These are phyloP conservation scores for Neuroscelio doddi DNA, from an alignment of 2,888 invertebrate genomes.

Conservation along the genomic window DNA sequence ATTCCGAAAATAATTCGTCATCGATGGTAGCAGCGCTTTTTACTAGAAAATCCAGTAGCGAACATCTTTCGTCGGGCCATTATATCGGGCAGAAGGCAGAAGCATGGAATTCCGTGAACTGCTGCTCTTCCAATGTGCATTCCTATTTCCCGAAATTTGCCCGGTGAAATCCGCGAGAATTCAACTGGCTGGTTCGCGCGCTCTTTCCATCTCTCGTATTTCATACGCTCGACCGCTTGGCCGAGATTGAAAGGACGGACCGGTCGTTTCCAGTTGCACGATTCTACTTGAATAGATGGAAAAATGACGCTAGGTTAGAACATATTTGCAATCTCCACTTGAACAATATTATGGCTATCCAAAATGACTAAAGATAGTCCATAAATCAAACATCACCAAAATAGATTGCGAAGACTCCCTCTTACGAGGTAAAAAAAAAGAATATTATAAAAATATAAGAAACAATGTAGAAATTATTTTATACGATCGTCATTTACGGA, in stretches of 20 bases:
- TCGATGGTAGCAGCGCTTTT: no score
- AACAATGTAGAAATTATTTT: no score
- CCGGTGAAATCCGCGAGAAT: slow-evolving; percentile 20
- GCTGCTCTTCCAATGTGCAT: slow-evolving; percentile 23
- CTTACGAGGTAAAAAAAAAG: no score
- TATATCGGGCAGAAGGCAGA: slow-evolving; percentile 25
- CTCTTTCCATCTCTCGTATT: slow-evolving; percentile 32
- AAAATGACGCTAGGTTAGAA: slow-evolving; percentile 12
- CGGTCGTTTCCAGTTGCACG: slow-evolving; percentile 43
- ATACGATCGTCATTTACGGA: no score
- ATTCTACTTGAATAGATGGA: slow-evolving; percentile 21
- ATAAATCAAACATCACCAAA: no score
- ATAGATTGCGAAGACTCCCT: no score
- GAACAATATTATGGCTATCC: no score
- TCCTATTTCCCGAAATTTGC: slow-evolving; percentile 28
- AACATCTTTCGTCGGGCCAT: slow-evolving; percentile 21
- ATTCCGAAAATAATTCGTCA: no score
- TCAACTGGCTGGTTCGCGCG: slow-evolving; percentile 17
- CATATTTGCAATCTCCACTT: no score
- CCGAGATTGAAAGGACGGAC: slow-evolving; percentile 40
- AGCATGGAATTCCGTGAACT: slow-evolving; percentile 28
- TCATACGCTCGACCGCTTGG: slow-evolving; percentile 37
- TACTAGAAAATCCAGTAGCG: slow-evolving; percentile 10
- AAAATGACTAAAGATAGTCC: no score
- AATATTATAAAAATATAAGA: no score